Base-by-base conservation (phyloP, 2,113 vertebrate species). In the Oryzias woworae region DNA sequence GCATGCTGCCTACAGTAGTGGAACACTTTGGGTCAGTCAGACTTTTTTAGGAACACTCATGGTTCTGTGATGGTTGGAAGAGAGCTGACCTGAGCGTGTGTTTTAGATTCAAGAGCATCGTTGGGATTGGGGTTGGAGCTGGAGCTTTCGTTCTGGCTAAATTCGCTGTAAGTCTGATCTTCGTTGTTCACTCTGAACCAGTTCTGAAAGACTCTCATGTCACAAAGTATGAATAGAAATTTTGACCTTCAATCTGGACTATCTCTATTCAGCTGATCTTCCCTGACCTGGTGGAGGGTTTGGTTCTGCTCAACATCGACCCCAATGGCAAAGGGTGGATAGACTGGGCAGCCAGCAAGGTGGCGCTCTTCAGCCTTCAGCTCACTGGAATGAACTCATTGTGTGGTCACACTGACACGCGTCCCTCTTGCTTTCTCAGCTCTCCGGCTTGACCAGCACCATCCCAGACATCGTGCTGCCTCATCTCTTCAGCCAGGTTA, bases 271-370 rank as follows among this genome's bases (percentile, higher is more conserved):
- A 99, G 97, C 92, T 99, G 67, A 95, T 98, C 84, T 97, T 96
- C 82, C 96, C 96, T 0, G 95, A 98, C 78, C 79, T 96, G 79
- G 95, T 98, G 0, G 97, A 99, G 84, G 96, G 97, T 17, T 86
- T 99, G 84, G 97, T 99, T 74, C 92, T 98, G 70, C 89, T 98
- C 80, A 99, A 98, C 89, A 96, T 99, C 0, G 96, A 99, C 84
- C 96, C 96, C 67, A 98, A 97, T 0, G 95, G 95, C 76, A 99
- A 99, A 70, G 96, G 97, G 71, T 99, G 97, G 97, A 98, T 99
- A 1, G 96, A 99, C 88, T 99, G 97, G 97, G 97, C 97, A 4
- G 95, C 97, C 60, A 88, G 93, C 55, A 99, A 98, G 94, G 96
- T 98, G 24, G 60, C 4, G 20, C 14, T 13, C 12, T 58, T 0